phyloP scores from a whole-genome alignment of 2,888 invertebrate genomes.

The Sphecodes monilicornis region DNA sequence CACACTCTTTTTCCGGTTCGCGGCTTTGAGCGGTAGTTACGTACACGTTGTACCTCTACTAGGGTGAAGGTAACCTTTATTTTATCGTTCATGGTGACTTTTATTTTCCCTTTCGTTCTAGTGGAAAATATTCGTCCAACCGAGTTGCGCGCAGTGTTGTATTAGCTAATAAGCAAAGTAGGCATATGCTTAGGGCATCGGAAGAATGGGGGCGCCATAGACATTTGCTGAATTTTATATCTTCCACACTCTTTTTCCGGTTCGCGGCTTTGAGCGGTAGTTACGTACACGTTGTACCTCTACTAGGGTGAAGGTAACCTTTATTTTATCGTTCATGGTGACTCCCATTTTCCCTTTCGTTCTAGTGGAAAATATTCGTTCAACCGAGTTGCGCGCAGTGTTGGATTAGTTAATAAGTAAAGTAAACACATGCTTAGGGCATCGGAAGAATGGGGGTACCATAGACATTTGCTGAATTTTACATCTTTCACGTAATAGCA shows the following conservation, averaged over 20 bases:
- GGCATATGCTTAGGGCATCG: too few relatives aligned
- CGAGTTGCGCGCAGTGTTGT: not conserved
- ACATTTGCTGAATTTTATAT: too few relatives aligned
- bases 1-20: constrained; percentile 55
- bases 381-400: not conserved
- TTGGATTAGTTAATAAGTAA: too few relatives aligned
- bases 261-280: constrained; percentile 20
- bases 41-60: not conserved
- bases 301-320: not conserved
- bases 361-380: not conserved
- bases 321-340: not conserved
- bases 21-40: constrained; percentile 6
- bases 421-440: too few relatives aligned
- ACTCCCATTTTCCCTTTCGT: not conserved
- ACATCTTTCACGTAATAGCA: too few relatives aligned
- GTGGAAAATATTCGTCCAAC: not conserved
- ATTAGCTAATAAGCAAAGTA: too few relatives aligned
- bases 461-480: too few relatives aligned
- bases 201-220: too few relatives aligned
- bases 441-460: too few relatives aligned
- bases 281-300: constrained; percentile 1
- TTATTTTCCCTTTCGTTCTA: not conserved
- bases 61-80: not conserved
- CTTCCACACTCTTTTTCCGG: constrained; percentile 56
- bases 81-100: not conserved